Evolutionary conservation across 2,797 vertebrate genomes (phyloP).

Genomic region (Setipinna tenuifilis): DNA sequence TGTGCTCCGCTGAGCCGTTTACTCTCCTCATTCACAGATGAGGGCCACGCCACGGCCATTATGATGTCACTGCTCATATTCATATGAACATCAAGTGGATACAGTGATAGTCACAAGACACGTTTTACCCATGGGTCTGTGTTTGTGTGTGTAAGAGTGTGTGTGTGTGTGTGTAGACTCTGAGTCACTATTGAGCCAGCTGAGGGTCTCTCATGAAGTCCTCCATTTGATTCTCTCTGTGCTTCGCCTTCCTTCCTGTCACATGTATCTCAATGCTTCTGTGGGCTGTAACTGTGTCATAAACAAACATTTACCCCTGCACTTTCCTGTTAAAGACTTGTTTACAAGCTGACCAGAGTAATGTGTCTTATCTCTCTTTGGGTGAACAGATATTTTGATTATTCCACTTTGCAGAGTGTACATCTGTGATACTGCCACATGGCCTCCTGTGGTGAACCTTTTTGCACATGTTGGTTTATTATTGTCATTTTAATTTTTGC

Average conservation of each 20-base stretch:
- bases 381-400: not conserved
- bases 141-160: no score
- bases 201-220: not conserved
- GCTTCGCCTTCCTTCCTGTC: not conserved
- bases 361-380: no score
- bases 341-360: slow-evolving; percentile 7
- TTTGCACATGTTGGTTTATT: slow-evolving; percentile 16
- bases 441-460: not conserved
- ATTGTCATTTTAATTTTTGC: not conserved
- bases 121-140: no score
- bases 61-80: no score
- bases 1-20: not conserved
- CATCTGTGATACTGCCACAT: not conserved
- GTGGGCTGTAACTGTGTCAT: not conserved
- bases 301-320: not conserved
- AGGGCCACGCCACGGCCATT: no score
- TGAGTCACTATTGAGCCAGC: not conserved
- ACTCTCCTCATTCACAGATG: not conserved
- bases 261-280: not conserved
- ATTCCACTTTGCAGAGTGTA: not conserved
- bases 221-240: not conserved
- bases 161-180: not conserved
- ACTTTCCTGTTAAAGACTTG: not conserved
- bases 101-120: no score
- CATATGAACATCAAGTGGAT: no score